Evolutionary conservation across 2,888 invertebrate species (phyloP).

Genomic region (Leucophenga montana): DNA sequence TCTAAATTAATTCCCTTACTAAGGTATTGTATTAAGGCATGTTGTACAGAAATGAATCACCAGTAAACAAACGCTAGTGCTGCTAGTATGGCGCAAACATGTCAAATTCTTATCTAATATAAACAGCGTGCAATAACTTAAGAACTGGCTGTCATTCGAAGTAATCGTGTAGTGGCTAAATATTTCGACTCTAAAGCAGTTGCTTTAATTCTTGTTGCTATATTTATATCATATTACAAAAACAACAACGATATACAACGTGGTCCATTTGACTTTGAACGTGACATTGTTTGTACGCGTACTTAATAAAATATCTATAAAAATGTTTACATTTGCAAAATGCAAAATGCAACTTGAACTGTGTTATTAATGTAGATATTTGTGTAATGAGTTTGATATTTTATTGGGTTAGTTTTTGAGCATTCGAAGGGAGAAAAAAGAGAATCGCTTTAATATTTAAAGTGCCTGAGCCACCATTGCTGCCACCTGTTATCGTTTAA

Average conservation of each 20-base stretch:
- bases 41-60: no score
- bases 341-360: not conserved
- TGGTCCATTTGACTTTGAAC: conserved; percentile 57
- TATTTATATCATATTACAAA: conserved; percentile 26
- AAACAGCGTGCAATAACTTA: no score
- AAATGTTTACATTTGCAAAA: conserved; percentile 3
- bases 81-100: no score
- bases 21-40: no score
- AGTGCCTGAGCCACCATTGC: not conserved
- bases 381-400: conserved; percentile 12
- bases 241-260: conserved; percentile 24
- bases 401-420: not conserved
- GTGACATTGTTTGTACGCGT: conserved; percentile 54
- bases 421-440: not conserved
- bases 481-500: conserved; percentile 19
- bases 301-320: not conserved
- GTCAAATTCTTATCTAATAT: no score
- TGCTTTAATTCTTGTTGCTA: not conserved
- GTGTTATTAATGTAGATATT: conserved; percentile 1
- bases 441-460: not conserved
- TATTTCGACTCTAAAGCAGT: no score
- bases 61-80: no score
- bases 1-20: no score
- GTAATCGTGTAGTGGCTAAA: no score
- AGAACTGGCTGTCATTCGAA: no score